A percentile compares a stretch with the other conserved stretches of the same genome.
These are phyloP conservation scores for Enteromius radiatus DNA, from an alignment of 2,797 vertebrate species.

Conservation along the genomic window DNA sequence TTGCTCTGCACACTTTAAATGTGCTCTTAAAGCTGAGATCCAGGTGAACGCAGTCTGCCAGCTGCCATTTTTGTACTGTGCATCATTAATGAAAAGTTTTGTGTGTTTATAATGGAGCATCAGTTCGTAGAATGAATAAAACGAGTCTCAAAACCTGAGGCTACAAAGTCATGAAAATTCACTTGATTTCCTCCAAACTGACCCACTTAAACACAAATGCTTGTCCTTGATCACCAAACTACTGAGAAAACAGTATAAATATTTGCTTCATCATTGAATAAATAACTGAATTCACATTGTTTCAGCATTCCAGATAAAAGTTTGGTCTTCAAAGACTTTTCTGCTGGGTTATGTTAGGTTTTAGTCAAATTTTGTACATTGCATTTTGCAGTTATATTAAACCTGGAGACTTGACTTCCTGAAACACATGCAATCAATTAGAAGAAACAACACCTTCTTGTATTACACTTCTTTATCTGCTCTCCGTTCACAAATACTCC, in stretches of 20 bases:
- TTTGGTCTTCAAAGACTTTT: background rate
- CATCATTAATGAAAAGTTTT: background rate
- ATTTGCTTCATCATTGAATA: constrained; percentile 5
- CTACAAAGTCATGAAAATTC: background rate
- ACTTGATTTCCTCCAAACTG: background rate
- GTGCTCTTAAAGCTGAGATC: background rate
- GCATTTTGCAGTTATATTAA: constrained; percentile 10
- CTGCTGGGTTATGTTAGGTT: background rate
- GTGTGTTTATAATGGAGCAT: constrained; percentile 9
- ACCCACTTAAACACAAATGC: background rate
- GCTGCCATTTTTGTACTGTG: background rate
- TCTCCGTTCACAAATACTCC: constrained; percentile 50
- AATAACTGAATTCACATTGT: background rate
- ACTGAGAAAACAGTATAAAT: background rate
- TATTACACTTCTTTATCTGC: constrained; percentile 16
- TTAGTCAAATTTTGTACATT: background rate
- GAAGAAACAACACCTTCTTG: constrained; percentile 34
- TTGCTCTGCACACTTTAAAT: background rate
- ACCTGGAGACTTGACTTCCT: constrained; percentile 8
- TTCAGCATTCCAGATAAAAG: background rate
- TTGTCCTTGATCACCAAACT: background rate
- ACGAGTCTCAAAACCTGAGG: background rate
- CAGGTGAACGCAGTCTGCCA: background rate
- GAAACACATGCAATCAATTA: constrained; percentile 44
- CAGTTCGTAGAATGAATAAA: background rate